Percentiles rank a stretch among this genome's conserved stretches.
Evolutionary conservation across 1,140 invertebrate species (phyloP).

Genomic region (Diorhabda sublineata): DNA sequence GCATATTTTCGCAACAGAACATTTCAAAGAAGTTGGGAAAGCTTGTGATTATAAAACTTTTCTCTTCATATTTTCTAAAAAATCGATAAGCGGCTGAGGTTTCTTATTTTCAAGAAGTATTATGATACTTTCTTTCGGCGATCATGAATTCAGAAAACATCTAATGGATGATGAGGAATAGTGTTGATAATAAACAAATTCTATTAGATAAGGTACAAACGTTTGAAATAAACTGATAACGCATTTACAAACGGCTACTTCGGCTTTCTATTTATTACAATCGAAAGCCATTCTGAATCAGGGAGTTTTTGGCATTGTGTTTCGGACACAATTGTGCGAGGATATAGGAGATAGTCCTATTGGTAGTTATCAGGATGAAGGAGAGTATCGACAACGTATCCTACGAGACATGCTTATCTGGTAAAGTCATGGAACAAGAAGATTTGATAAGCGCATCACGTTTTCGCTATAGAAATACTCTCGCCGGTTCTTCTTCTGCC

Average conservation of each 20-base stretch:
- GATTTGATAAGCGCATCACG: background rate
- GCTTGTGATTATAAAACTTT: no score
- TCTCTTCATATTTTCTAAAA: no score
- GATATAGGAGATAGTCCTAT: background rate
- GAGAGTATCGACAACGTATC: background rate
- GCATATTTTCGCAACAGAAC: no score
- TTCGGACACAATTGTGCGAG: background rate
- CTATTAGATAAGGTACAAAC: no score
- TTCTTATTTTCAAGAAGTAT: no score
- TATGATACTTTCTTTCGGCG: background rate
- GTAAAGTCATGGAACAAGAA: background rate
- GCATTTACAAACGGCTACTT: background rate
- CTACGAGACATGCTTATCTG: background rate
- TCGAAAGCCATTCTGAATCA: background rate
- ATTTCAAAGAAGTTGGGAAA: no score
- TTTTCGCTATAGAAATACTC: background rate
- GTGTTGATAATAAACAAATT: no score
- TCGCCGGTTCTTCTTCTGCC: background rate
- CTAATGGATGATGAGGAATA: no score
- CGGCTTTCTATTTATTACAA: background rate
- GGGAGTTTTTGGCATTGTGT: background rate
- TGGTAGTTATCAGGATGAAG: background rate
- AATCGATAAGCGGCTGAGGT: no score
- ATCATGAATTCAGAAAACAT: background rate
- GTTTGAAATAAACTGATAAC: background rate